Evolutionary conservation across 2,797 vertebrate genomes (phyloP).

Genomic region (Rhynchonycteris naso): DNA sequence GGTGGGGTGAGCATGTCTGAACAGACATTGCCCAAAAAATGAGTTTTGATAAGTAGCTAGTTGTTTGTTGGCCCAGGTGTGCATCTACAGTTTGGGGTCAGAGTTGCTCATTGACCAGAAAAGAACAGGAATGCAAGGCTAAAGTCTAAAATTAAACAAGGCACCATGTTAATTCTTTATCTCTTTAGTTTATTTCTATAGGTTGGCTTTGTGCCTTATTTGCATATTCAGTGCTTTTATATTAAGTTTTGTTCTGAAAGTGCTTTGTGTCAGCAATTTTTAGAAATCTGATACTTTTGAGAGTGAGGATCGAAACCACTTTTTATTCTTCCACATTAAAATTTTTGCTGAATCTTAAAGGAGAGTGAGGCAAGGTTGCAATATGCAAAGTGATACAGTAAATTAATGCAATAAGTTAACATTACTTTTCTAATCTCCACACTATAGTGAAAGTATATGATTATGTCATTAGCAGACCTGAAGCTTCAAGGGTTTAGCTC

Average conservation of each 20-base stretch:
- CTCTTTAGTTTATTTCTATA: slow-evolving; percentile 38
- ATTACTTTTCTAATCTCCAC: neutral
- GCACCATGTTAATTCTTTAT: neutral
- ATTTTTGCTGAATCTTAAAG: slow-evolving; percentile 66
- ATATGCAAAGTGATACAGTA: slow-evolving; percentile 40
- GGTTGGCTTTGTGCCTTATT: slow-evolving; percentile 46
- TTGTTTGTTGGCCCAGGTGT: neutral
- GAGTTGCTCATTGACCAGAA: neutral
- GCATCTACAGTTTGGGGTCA: neutral
- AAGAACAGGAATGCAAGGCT: neutral
- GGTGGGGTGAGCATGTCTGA: slow-evolving; percentile 20
- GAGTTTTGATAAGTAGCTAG: neutral
- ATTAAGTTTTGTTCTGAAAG: slow-evolving; percentile 66
- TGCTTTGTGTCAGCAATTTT: slow-evolving; percentile 71
- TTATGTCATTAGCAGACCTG: neutral
- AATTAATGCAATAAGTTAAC: neutral
- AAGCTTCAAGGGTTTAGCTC: neutral
- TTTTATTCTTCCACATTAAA: slow-evolving; percentile 66
- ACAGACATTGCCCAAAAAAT: neutral
- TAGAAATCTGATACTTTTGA: slow-evolving; percentile 53
- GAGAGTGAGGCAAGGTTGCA: neutral
- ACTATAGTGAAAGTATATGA: neutral
- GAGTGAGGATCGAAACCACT: slow-evolving; percentile 52
- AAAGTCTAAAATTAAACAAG: neutral
- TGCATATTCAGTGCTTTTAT: slow-evolving; percentile 62